Percentiles rank a stretch among this genome's conserved stretches.
Conservation (phyloP, 2,797 vertebrate genomes). For the Melanotaenia pygmaea region DNA sequence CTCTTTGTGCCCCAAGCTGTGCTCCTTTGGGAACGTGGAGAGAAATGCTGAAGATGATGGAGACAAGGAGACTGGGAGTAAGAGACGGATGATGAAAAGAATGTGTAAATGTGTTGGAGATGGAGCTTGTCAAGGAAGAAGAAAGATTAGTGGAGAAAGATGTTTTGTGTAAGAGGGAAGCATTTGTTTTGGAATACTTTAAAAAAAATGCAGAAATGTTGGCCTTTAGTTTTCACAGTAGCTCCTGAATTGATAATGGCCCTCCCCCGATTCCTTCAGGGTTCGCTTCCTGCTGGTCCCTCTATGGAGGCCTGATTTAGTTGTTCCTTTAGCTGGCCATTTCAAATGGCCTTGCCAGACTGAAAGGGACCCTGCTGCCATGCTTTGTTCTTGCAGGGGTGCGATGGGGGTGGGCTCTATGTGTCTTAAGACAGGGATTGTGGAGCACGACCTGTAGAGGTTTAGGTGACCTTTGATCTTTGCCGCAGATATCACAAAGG, state of each 20-base stretch:
- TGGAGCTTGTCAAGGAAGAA: background rate
- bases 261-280: conserved; percentile 17
- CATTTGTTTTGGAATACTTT: background rate
- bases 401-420: conserved; percentile 50
- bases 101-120: background rate
- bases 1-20: conserved; percentile 68
- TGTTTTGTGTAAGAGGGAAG: background rate
- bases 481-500: conserved; percentile 72
- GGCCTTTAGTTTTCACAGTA: conserved; percentile 5
- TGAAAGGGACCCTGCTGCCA: conserved; percentile 63
- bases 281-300: conserved; percentile 37
- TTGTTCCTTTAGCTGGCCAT: conserved; percentile 63
- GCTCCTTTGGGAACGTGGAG: conserved; percentile 52
- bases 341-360: conserved; percentile 53
- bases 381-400: conserved; percentile 69
- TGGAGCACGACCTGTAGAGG: conserved; percentile 74
- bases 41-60: conserved; percentile 30
- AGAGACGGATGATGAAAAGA: background rate
- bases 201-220: background rate
- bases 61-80: conserved; percentile 17
- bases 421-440: conserved; percentile 70
- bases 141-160: background rate
- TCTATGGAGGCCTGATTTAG: conserved; percentile 63
- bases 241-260: conserved; percentile 11
- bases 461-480: conserved; percentile 78